Percentiles rank a stretch among this genome's conserved stretches.
These are phyloP conservation scores for Teinopalpus imperialis DNA, from an alignment of 2,888 invertebrate species.

Conservation along the genomic window DNA sequence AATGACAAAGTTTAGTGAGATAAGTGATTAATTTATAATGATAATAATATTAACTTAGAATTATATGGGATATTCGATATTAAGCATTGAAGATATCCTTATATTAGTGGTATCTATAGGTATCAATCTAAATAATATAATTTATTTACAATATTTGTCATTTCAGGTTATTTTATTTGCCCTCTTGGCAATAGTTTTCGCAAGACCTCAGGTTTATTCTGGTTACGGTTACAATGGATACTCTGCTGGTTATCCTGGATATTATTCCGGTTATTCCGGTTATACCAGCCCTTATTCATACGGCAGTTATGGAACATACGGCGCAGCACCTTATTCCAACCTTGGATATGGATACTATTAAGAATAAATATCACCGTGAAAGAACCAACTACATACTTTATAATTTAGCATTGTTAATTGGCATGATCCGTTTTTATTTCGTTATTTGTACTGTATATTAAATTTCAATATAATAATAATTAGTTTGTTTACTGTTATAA, in stretches of 20 bases:
- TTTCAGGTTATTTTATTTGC: conserved; percentile 71
- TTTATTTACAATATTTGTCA: too few species aligned
- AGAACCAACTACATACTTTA: too few species aligned
- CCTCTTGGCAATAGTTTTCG: conserved; percentile 67
- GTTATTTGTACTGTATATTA: conserved; percentile 2
- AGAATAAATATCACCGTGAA: neutral
- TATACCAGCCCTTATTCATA: conserved; percentile 60
- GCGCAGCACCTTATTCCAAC: conserved; percentile 55
- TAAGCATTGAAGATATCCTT: too few species aligned
- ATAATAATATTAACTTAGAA: too few species aligned
- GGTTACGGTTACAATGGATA: conserved; percentile 58
- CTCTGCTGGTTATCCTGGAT: conserved; percentile 53
- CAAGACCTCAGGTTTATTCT: conserved; percentile 68
- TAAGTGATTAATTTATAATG: too few species aligned
- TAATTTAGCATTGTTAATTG: conserved; percentile 4
- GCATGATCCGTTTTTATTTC: neutral
- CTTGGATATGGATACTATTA: conserved; percentile 56
- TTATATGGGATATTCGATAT: too few species aligned
- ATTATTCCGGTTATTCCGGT: conserved; percentile 61
- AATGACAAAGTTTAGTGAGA: too few species aligned
- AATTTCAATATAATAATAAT: too few species aligned
- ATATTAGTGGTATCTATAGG: too few species aligned
- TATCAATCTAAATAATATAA: too few species aligned
- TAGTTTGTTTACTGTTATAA: too few species aligned
- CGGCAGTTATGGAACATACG: conserved; percentile 52